These are phyloP conservation scores for Eidolon helvum DNA, from an alignment of 2,113 vertebrate genomes.

Conservation along the genomic window DNA sequence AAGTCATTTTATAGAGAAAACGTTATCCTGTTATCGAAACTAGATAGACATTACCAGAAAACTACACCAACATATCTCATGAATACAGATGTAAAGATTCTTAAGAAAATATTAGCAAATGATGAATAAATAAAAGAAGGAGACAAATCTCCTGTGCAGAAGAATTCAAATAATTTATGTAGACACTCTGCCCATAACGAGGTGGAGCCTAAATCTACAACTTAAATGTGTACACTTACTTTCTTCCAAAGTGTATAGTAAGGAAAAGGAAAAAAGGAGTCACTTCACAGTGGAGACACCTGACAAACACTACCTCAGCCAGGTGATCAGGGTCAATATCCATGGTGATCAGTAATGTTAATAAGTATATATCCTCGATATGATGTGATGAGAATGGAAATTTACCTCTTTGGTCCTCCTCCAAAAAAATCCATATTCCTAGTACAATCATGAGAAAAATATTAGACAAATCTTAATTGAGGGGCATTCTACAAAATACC, in stretches of 20 bases:
- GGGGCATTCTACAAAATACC: not conserved
- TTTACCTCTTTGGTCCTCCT: not conserved
- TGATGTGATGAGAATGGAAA: not conserved
- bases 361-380: not conserved
- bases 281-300: not conserved
- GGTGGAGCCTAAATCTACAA: not conserved
- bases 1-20: not conserved
- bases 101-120: not conserved
- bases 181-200: not conserved
- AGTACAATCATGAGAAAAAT: not conserved
- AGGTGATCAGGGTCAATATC: not conserved
- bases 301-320: not conserved
- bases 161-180: not conserved
- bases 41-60: not conserved
- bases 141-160: not conserved
- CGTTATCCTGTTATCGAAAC: not conserved
- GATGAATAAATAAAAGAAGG: not conserved
- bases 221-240: not conserved
- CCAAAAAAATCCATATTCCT: not conserved
- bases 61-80: not conserved
- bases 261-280: not conserved
- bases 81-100: not conserved
- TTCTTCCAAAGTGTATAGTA: not conserved
- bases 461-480: not conserved
- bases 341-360: not conserved